phyloP scores from a whole-genome alignment of 2,113 vertebrate genomes.

The Hirundichthys speculiger region DNA sequence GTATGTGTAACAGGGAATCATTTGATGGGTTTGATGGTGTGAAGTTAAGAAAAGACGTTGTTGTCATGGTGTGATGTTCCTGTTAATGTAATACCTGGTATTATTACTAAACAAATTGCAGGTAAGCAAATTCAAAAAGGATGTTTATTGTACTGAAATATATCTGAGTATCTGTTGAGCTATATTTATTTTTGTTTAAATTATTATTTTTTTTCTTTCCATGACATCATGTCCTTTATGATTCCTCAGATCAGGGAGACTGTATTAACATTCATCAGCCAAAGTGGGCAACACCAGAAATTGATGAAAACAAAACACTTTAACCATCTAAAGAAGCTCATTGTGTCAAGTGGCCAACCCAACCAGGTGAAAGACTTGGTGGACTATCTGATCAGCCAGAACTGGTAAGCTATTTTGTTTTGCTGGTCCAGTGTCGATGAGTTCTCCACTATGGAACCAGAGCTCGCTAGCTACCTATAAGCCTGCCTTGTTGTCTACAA shows the following conservation, averaged over 20 bases:
- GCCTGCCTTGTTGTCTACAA: too few relatives aligned
- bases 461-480: too few relatives aligned
- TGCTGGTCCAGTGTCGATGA: too few relatives aligned
- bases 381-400: slow-evolving; percentile 81
- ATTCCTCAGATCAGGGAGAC: slow-evolving; percentile 83
- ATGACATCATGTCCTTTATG: background rate
- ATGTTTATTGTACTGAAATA: too few relatives aligned
- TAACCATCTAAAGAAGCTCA: slow-evolving; percentile 79
- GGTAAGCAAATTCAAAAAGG: too few relatives aligned
- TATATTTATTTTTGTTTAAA: too few relatives aligned
- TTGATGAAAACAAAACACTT: slow-evolving; percentile 87
- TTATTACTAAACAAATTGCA: too few relatives aligned
- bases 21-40: slow-evolving; percentile 1
- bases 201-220: background rate
- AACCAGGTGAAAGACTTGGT: slow-evolving; percentile 82
- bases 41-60: background rate
- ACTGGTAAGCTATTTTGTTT: slow-evolving; percentile 84
- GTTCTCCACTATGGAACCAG: too few relatives aligned
- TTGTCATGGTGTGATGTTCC: too few relatives aligned
- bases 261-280: slow-evolving; percentile 82
- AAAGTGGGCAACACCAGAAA: slow-evolving; percentile 80
- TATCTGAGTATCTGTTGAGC: too few relatives aligned
- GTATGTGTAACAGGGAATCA: too few relatives aligned
- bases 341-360: slow-evolving; percentile 65
- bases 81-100: too few relatives aligned